phyloP scores from a whole-genome alignment of 1,140 invertebrate species.

The Apis cerana region DNA sequence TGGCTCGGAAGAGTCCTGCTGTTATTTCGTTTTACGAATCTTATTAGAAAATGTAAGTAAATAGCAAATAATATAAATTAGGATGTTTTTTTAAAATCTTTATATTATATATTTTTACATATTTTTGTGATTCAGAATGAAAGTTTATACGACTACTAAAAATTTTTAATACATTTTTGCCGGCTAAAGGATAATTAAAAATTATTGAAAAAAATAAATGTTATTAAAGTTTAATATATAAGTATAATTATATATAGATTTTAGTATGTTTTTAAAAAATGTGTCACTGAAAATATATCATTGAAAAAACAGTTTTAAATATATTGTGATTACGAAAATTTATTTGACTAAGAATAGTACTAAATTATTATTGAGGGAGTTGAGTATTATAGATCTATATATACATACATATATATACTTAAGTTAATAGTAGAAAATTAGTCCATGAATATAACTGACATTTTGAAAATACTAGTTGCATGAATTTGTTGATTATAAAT shows the following conservation, averaged over 20 bases:
- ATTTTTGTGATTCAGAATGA: not conserved
- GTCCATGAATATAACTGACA: not conserved
- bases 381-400: too few species aligned
- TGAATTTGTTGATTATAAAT: not conserved
- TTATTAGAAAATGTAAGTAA: constrained; percentile 1
- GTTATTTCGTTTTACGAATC: not conserved
- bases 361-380: not conserved
- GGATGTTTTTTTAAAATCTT: not conserved
- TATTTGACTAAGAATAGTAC: not conserved
- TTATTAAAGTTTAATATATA: not conserved
- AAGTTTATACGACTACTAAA: too few species aligned
- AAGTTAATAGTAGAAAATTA: not conserved
- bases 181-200: not conserved
- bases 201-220: not conserved
- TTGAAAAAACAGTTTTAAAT: not conserved
- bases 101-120: too few species aligned
- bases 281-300: not conserved
- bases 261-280: not conserved
- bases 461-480: not conserved
- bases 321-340: not conserved
- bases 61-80: not conserved
- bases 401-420: not conserved
- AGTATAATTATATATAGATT: not conserved
- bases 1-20: not conserved
- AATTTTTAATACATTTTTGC: too few species aligned